Evolutionary conservation across 2,888 invertebrate species (phyloP), one percentile per base, ranked within the genome.

Genomic region (Icerya purchasi): DNA sequence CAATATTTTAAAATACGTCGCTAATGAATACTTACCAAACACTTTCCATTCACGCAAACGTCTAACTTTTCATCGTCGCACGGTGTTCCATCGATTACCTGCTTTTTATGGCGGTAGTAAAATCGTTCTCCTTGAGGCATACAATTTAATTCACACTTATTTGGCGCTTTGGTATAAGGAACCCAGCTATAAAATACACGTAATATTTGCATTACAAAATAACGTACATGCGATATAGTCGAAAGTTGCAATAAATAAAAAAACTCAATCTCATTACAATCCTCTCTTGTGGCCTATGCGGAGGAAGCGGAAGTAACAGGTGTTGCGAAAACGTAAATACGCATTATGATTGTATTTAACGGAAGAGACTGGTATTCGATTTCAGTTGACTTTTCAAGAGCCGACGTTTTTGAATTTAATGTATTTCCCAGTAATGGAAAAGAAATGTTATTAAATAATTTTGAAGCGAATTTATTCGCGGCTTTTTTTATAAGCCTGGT

Each of bases 141-240:
- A 73, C 97, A 97, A 73, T 91, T 92, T 67, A 97, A 75, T 72
- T 94, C 92, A 72, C 97, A 98, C 22, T 86, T 86, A 71, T 90
- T 89, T 18, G 84, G 82, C 2, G 85, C 87, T 69, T 85, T 86
- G 52, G 82, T 84, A 71, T 89, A 91, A 0, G 91, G 91, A 62
- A 88, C 78, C 91, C 91, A 91, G 66, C 84, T 86, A 71, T 14
- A 67, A 65, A 65, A 64, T 64, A n/a, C n/a, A n/a, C n/a, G n/a
- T n/a, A n/a, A n/a, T n/a, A n/a, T n/a, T n/a, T n/a, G n/a, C n/a
- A n/a, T n/a, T 63, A 54, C 58, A 62, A 22, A 20, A 21, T 60
- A 23, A 14, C 10, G 20, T 14, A n/a, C 19, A 53, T 53, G 18
- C 14, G 19, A 53, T n/a, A 53, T 53, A 53, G 20, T 53, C 20